Base-by-base conservation (phyloP, 2,888 invertebrate species). In the Cheilosia pagana region DNA sequence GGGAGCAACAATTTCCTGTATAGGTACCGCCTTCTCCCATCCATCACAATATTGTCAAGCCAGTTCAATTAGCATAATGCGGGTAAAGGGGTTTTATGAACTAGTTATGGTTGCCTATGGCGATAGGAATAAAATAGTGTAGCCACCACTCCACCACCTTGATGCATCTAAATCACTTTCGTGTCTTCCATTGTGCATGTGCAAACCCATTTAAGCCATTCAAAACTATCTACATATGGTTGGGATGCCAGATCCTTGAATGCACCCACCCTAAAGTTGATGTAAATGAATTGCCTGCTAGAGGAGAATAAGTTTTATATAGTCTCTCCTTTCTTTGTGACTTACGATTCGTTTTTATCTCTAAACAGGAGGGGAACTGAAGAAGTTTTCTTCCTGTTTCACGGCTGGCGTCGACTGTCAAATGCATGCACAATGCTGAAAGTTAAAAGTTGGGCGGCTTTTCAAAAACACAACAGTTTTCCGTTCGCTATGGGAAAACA, bases 31-130 rank as follows among this genome's bases (percentile, higher is more conserved):
- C 12, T 35, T 35, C 35, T 39, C 71, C 41, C 71, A 60, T 71
- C 59, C 71, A 71, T 71, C 52, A 62, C 60, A 28, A 31, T 62
- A 52, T 41, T 28, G 28, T n/a, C 52, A 43, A 62, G 43, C 72
- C 62, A 53, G 62, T 72, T 72, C 53, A 72, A 72, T 72, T 62
- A 72, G 43, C 62, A 60, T 12, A 21, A 53, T 16, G 21, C 52
- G 48, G 19, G 4, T 5, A 1, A 48, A 31, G 28, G 31, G 19
- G 2, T 12, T 7, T 19, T 12, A 19, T 12, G 12, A 48, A 12
- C 21, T 43, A 43, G 16, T 43, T 16, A 43, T 16, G 16, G 48
- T 48, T 21, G 12, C 21, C 48, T 21, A 21, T 48, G 48, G 21
- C 12, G 48, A 48, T 12, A 4, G 21, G 21, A 48, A 21, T 21